phyloP scores from a whole-genome alignment of 2,888 invertebrate species.

The Lithophane leautieri region DNA sequence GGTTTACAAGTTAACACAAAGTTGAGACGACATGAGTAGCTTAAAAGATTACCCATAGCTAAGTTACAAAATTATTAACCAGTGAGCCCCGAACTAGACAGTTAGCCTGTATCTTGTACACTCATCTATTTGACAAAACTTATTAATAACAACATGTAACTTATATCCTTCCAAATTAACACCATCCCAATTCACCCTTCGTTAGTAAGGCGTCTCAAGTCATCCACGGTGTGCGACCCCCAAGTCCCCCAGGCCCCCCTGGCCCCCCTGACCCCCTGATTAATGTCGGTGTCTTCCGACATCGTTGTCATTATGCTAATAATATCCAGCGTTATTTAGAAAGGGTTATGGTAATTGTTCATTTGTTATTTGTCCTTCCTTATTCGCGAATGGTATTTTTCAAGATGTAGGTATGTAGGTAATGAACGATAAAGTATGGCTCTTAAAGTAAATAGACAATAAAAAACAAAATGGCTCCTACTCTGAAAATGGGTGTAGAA shows the following conservation, averaged over 20 bases:
- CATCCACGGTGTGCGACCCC: constrained; percentile 25
- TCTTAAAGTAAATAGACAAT: too few species aligned
- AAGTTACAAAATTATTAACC: too few species aligned
- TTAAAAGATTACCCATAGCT: too few species aligned
- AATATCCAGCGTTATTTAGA: constrained; percentile 49
- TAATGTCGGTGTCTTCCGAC: constrained; percentile 73
- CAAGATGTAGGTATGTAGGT: constrained; percentile 8
- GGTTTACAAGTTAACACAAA: too few species aligned
- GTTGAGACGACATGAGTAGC: too few species aligned
- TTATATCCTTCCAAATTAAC: constrained; percentile 8
- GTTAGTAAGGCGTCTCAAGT: constrained; percentile 48
- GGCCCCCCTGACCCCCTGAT: constrained; percentile 69
- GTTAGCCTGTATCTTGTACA: too few species aligned
- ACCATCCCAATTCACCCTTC: constrained; percentile 29
- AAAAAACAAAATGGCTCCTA: too few species aligned
- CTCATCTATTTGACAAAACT: neutral
- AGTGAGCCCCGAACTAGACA: too few species aligned
- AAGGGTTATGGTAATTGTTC: constrained; percentile 61
- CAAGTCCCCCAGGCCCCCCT: neutral
- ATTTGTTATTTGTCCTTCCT: constrained; percentile 45
- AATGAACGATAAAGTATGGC: too few species aligned
- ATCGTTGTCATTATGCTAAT: constrained; percentile 75
- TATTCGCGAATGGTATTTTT: constrained; percentile 39
- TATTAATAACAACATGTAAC: constrained; percentile 4
- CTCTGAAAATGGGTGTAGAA: too few species aligned